Base-by-base conservation (phyloP, 2,113 vertebrate genomes). In the Globicephala melas region DNA sequence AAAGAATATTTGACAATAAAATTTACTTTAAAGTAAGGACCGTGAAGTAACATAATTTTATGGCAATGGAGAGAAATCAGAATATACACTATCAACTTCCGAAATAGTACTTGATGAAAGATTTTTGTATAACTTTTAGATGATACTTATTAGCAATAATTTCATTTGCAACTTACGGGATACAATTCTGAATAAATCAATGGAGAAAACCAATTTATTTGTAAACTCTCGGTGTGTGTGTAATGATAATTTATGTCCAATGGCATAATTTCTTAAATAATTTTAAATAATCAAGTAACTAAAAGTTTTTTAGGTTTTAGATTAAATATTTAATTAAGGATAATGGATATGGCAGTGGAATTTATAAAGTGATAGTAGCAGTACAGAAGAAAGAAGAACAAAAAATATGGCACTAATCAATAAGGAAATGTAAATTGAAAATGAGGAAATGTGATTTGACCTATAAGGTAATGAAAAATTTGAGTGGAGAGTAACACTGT, bases 311-410 rank as follows among this genome's bases (percentile, higher is more conserved):
- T 31, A 1, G 44, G 12, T 93, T n/a, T 60, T 73, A 63, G 8
- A 50, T 70, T 79, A 73, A 44, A 33, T 58, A 31, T 68, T 74
- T 83, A 38, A 44, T 91, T 47, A 71, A 87, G 13, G 3, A 53
- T 53, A 76, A 80, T 8, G 21, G 17, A 8, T 28, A 74, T 13
- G 23, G 1, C 44, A 67, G 4, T 74, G 7, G 4, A 81, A n/a
- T 31, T 73, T 79, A 80, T 38, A 74, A 89, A 84, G 21, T 83
- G 20, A 58, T 74, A 68, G 44, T 84, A 83, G 31, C 89, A 95
- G 90, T 92, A 76, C 93, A 98, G 55, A 91, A 47, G 67, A 96
- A 96, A 91, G 5, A 94, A 8, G 15, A 53, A 53, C 92, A 20
- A 80, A 95, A 82, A 33, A 31, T 25, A 65, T 38, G 55, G 47